phyloP scores from a whole-genome alignment of 2,113 vertebrate species.

The Gopherus evgoodei region DNA sequence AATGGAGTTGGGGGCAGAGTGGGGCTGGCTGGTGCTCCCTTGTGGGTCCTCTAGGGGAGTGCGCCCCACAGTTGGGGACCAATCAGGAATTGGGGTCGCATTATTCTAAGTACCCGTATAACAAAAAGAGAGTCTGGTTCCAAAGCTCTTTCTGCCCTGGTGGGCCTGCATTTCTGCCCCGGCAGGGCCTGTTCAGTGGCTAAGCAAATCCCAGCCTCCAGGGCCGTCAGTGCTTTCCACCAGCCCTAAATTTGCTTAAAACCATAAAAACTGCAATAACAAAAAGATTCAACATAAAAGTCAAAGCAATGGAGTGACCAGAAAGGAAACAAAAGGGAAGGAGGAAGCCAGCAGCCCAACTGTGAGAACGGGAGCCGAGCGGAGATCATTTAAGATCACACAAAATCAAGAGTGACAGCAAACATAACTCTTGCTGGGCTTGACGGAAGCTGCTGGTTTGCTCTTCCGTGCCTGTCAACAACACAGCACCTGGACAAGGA shows the following conservation, averaged over 20 bases:
- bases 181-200: neutral
- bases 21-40: too few species aligned
- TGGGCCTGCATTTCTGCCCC: neutral
- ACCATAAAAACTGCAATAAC: neutral
- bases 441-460: neutral
- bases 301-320: neutral
- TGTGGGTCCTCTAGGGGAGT: too few species aligned
- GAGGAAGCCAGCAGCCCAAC: neutral
- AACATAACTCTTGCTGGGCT: neutral
- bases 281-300: neutral
- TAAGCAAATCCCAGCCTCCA: neutral
- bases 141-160: neutral
- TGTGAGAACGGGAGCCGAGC: neutral
- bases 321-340: fast-evolving
- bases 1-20: too few species aligned
- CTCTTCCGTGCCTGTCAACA: neutral
- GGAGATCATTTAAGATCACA: neutral
- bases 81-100: neutral
- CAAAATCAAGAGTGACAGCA: neutral
- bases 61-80: neutral
- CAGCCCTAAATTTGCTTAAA: neutral
- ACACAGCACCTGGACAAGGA: neutral
- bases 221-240: neutral
- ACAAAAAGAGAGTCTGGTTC: neutral
- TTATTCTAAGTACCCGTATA: neutral